Evolutionary conservation across 2,113 vertebrate species (phyloP), one percentile per base, ranked within the genome.

Genomic region (Oncorhynchus keta): DNA sequence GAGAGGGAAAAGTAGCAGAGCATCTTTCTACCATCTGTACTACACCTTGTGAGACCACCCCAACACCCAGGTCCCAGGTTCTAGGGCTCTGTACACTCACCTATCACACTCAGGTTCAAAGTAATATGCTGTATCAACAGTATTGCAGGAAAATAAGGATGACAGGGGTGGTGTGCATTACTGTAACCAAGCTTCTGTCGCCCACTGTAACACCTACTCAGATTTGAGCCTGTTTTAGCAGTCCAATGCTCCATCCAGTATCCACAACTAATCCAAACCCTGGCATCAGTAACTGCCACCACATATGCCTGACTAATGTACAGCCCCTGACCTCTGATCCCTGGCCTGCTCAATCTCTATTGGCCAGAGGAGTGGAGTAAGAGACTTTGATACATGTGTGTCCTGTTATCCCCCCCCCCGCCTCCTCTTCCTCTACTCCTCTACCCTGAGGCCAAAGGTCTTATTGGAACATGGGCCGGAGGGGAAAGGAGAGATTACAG

Each of bases 331-430:
- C 65, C 30, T 32, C 48, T 68, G 73, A 68, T 65, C 48, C 48
- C 73, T 35, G 16, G 16, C 64, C 62, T 55, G 62, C 48, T 75
- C 30, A 51, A 6, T 55, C 39, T 75, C 45, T 1, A 49, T 75
- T 67, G 65, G 24, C 64, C 18, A 35, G 30, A 18, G 30, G 55
- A 73, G 30, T 35, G 57, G 55, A 73, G 71, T 55, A 24, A 73
- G 55, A 32, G 71, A 49, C 39, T 74, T 35, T 74, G 65, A 48
- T 68, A 68, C 74, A 68, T 32, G 48, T 68, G 74, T 65, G n/a
- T 57, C 61, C 66, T 77, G 74, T 85, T 76, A 80, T 78, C 73
- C 73, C 62, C 61, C 76, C 57, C 18, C 35, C 39, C 68, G 5
- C 22, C n/a, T 48, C 28, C 55, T 79, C n/a, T n/a, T 30, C 73